Evolutionary conservation across 2,888 invertebrate species (phyloP), one percentile per base, ranked within the genome.

Genomic region (Pheosia gnoma): DNA sequence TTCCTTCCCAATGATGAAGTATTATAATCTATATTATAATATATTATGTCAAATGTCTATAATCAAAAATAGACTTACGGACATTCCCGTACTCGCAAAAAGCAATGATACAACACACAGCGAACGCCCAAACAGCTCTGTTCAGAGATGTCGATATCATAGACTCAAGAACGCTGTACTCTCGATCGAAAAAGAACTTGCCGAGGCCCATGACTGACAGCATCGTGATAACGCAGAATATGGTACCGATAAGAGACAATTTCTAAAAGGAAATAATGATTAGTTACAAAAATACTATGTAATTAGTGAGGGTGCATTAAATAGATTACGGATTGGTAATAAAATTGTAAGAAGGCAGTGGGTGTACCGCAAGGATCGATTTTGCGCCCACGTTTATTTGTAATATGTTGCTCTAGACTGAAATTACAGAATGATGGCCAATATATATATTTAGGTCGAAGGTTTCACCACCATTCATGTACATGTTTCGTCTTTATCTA

Each of bases 61-160:
- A 25, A 25, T 25, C 25, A 25, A 25, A 25, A 13, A 25, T 49
- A 51, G 64, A 82, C 83, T 81, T 69, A 83, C 83, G 79, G 3
- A 82, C 66, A 5, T 70, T 65, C 0, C 83, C 84, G 60, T 83
- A 83, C 65, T 81, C 81, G 58, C 77, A 81, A 1, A 77, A 13
- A 0, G 71, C 66, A 7, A 83, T 73, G 5, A 83, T 61, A 8
- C 61, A 59, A n/a, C 73, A 74, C 3, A 77, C 60, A 1, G 71
- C 74, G 0, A 67, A 25, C 1, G 74, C 77, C 78, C 80, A 83
- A 0, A 67, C 36, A 0, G 67, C 57, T 45, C 82, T 76, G 47
- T 79, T 76, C 3, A 72, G 47, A 0, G 74, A 68, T 0, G 67
- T 64, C 57, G 70, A 69, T 0, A 76, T 1, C 0, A 75, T 70